Conservation (phyloP, 2,113 vertebrate genomes). For the Micronycteris hirsuta region DNA sequence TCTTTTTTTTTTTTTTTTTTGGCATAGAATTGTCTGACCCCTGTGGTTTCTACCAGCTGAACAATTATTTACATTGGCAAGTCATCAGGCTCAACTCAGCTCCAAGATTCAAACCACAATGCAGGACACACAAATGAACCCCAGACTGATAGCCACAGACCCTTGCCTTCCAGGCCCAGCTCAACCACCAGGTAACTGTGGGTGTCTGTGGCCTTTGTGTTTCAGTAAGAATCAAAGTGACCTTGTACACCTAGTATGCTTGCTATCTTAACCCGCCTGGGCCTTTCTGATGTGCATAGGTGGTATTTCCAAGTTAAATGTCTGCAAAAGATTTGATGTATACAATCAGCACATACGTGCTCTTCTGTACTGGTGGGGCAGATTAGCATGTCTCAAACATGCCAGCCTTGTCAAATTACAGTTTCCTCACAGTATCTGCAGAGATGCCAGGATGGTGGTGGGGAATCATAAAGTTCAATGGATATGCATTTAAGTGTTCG, state of each 20-base stretch:
- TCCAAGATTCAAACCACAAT: not conserved
- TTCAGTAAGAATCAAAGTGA: not conserved
- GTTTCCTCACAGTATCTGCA: not conserved
- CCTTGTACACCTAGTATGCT: not conserved
- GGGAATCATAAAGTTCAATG: not conserved
- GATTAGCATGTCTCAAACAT: not conserved
- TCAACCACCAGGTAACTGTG: not conserved
- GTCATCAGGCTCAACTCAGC: conserved; percentile 5
- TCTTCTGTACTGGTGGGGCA: not conserved
- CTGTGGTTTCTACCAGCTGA: not conserved
- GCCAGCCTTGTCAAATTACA: not conserved
- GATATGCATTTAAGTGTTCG: not conserved
- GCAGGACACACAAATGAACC: not conserved
- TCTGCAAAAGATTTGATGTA: not conserved
- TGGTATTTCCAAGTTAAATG: not conserved
- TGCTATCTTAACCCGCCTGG: not conserved
- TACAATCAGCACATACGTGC: not conserved
- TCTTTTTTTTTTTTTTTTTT: not conserved
- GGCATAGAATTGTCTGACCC: not conserved
- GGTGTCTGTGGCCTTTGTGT: not conserved
- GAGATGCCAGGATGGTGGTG: not conserved
- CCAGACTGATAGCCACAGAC: not conserved
- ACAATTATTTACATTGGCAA: conserved; percentile 15
- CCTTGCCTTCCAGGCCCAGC: not conserved
- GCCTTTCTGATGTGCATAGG: not conserved